A percentile compares a stretch with the other conserved stretches of the same genome.
These are phyloP conservation scores for Heliconius charithonia DNA, from an alignment of 2,888 invertebrate species.

Conservation along the genomic window DNA sequence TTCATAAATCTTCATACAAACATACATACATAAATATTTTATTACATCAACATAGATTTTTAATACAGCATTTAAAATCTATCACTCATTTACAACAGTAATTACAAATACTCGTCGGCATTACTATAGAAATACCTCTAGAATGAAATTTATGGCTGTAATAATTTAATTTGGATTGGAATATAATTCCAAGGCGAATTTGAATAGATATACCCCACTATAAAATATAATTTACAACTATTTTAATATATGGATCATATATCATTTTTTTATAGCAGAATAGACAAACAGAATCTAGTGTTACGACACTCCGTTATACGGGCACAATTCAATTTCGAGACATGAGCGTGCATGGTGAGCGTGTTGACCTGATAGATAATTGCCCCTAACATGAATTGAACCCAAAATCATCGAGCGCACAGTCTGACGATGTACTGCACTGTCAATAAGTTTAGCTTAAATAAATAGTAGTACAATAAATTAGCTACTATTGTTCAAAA, in stretches of 20 bases:
- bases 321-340: no score
- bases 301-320: not conserved
- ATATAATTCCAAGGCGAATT: slow-evolving; percentile 50
- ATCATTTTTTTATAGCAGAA: not conserved
- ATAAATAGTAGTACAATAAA: no score
- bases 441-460: no score
- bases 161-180: slow-evolving; percentile 53
- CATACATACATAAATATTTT: slow-evolving; percentile 8
- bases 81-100: slow-evolving; percentile 46
- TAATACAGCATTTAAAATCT: slow-evolving; percentile 28
- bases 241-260: not conserved
- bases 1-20: slow-evolving; percentile 6
- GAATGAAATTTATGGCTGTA: slow-evolving; percentile 39
- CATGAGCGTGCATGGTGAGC: no score
- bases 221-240: slow-evolving; percentile 33
- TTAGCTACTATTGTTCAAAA: no score
- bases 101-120: slow-evolving; percentile 39
- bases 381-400: no score
- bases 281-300: not conserved
- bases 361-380: no score
- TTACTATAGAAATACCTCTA: slow-evolving; percentile 35
- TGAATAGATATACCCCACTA: slow-evolving; percentile 43
- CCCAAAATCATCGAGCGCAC: no score
- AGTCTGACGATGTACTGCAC: no score
- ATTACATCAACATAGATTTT: slow-evolving; percentile 29